Conservation (phyloP, 2,888 invertebrate species). For the Drosophila austrosaltans region DNA sequence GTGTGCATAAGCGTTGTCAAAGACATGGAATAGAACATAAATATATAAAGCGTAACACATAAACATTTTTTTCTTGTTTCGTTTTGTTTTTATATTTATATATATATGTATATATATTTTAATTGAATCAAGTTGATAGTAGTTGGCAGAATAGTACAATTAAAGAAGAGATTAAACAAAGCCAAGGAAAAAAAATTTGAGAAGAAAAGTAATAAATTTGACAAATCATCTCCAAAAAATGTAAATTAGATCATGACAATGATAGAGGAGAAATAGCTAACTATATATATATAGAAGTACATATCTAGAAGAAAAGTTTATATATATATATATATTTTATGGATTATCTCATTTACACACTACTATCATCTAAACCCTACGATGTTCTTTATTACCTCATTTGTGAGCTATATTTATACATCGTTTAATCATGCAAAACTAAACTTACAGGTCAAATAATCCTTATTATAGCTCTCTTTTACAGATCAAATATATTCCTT, state of each 20-base stretch:
- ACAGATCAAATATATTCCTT: neutral
- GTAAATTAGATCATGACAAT: slow-evolving; percentile 1
- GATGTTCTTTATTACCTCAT: neutral
- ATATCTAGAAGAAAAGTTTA: too few species aligned
- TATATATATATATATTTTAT: too few species aligned
- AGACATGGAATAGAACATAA: slow-evolving; percentile 79
- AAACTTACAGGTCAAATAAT: neutral
- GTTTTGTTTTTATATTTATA: slow-evolving; percentile 8
- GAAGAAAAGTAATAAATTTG: neutral
- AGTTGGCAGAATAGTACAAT: slow-evolving; percentile 34
- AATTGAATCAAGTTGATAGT: neutral
- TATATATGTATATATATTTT: neutral
- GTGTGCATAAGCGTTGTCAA: slow-evolving; percentile 78
- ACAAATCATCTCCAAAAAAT: slow-evolving; percentile 1
- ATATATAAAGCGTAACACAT: slow-evolving; percentile 76
- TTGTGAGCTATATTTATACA: neutral
- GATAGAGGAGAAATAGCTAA: neutral
- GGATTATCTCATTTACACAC: too few species aligned
- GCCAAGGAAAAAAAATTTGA: neutral
- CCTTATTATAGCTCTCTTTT: neutral
- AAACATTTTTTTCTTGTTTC: slow-evolving; percentile 61
- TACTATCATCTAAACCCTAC: neutral
- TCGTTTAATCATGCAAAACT: neutral
- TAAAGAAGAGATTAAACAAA: slow-evolving; percentile 40
- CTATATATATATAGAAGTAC: neutral